phyloP scores from a whole-genome alignment of 2,888 invertebrate species.

The Agrochola circellaris region DNA sequence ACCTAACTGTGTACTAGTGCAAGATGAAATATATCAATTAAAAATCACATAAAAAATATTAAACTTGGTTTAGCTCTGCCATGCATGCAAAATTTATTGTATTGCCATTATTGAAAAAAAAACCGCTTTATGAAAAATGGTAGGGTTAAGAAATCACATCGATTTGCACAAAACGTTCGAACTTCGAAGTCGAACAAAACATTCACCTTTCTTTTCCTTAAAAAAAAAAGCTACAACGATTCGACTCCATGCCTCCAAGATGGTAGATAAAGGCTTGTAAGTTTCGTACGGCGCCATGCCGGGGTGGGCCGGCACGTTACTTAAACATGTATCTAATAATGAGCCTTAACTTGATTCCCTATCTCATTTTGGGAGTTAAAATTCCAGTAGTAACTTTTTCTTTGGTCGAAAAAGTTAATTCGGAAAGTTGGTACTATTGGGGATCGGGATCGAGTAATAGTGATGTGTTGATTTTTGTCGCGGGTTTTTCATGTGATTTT shows the following conservation, averaged over 20 bases:
- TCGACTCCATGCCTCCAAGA: constrained; percentile 75
- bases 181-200: constrained; percentile 22
- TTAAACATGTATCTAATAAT: constrained; percentile 65
- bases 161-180: constrained; percentile 14
- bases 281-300: constrained; percentile 78
- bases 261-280: constrained; percentile 78
- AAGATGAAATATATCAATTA: neutral
- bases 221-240: constrained; percentile 28
- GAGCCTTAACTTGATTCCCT: constrained; percentile 57
- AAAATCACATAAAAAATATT: neutral
- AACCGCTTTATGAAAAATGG: neutral
- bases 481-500: neutral
- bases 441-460: neutral
- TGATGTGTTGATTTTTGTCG: constrained; percentile 15
- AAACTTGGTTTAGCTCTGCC: constrained; percentile 1
- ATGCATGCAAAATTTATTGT: neutral
- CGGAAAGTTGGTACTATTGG: constrained; percentile 31
- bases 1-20: neutral
- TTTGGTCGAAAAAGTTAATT: constrained; percentile 33
- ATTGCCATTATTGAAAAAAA: neutral
- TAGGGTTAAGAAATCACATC: neutral
- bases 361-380: constrained; percentile 60
- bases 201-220: constrained; percentile 14
- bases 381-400: constrained; percentile 61
- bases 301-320: constrained; percentile 76